Evolutionary conservation across 2,888 invertebrate genomes (phyloP), one percentile per base, ranked within the genome.

Genomic region (Drosophila subsilvestris): DNA sequence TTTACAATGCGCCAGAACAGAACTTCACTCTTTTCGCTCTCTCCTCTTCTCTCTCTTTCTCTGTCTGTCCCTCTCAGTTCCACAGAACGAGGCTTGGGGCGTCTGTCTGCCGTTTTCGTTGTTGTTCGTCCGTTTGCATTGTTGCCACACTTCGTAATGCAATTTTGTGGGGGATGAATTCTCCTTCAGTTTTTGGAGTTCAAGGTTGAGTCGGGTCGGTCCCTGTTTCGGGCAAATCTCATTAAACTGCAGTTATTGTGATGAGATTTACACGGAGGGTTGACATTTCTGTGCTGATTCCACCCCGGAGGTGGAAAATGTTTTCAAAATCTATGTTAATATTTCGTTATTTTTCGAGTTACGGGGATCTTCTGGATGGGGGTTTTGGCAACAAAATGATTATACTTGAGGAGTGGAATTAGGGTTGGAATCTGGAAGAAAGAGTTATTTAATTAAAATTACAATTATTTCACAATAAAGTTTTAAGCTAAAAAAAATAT

Each of bases 191-290:
- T 43, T 57, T 42, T 44, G 50, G 56, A 73, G 70, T 84, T 87
- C 88, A 83, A 89, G 82, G 87, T 81, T 88, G 79, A 48, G 56
- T 55, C 43, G 32, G 49, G 53, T 29, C 57, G 50, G 49, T 51
- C 47, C 20, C 25, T 66, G 25, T 67, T 32, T 56, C 32, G 51
- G 37, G 65, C 47, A 66, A 88, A 88, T 82, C 66, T 69, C 77
- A 81, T 81, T 86, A 88, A 79, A 88, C 79, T 82, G 74, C 70
- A 74, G 69, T 76, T 79, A 82, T 76, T 85, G 79, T 54, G 37
- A 37, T 45, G 20, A 44, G 63, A 50, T 25, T 22, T 27, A 20
- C 32, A 20, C 57, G 47, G 51, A 62, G 51, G 62, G 59, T 53
- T 7, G 37, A 37, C 37, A n/a, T 7, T 37, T 37, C 37, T 14